A percentile compares a stretch with the other conserved stretches of the same genome.
These are phyloP conservation scores for Agapornis roseicollis DNA, from an alignment of 2,113 vertebrate species.

Conservation along the genomic window DNA sequence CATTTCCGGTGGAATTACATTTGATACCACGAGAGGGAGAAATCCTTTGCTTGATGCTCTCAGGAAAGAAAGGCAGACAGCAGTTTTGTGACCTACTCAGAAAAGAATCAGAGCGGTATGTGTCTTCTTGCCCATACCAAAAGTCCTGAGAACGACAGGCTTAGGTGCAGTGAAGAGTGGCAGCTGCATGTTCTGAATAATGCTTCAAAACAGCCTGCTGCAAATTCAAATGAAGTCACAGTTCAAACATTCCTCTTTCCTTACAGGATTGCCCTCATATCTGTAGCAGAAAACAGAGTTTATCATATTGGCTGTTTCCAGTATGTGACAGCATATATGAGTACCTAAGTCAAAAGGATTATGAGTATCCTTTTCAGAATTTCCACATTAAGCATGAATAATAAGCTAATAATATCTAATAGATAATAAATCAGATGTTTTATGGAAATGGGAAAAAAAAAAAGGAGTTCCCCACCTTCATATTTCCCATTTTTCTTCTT, in stretches of 20 bases:
- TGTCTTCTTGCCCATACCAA: neutral
- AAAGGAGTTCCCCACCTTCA: neutral
- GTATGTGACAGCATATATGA: neutral
- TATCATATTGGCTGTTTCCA: neutral
- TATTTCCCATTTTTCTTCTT: neutral
- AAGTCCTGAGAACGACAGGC: neutral
- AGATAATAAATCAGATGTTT: neutral
- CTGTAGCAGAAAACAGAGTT: neutral
- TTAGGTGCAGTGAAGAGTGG: neutral
- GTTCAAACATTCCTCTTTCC: neutral
- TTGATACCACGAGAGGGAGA: constrained; percentile 25
- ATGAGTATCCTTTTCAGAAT: neutral
- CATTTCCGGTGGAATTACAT: neutral
- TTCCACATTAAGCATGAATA: neutral
- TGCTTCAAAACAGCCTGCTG: neutral
- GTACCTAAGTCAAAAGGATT: neutral
- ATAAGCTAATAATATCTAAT: neutral
- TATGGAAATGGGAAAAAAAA: neutral
- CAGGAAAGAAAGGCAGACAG: too few species aligned
- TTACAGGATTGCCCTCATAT: neutral
- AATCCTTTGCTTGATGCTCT: neutral
- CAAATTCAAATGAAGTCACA: neutral
- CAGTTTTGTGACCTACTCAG: neutral
- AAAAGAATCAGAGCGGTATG: accelerated
- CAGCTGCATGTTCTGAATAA: neutral